Evolutionary conservation across 2,113 vertebrate genomes (phyloP).

Genomic region (Muntiacus muntjak): DNA sequence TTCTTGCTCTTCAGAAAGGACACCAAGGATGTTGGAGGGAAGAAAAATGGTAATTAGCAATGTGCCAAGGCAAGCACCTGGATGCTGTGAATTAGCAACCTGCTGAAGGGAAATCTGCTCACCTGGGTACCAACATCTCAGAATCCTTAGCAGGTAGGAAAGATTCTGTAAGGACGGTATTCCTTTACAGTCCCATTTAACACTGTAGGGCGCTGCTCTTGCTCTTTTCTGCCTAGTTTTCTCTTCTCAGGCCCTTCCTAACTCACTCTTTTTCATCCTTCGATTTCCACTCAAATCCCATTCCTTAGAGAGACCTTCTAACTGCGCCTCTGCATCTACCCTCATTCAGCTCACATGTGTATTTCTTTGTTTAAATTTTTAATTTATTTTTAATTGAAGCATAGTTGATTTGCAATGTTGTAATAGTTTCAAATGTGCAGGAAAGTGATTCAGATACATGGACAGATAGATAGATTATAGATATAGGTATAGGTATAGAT

Average conservation of each 20-base stretch:
- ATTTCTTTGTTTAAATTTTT: neutral
- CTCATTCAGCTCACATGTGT: neutral
- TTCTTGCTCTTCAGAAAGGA: neutral
- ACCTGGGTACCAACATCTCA: neutral
- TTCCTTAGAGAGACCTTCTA: neutral
- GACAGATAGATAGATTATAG: neutral
- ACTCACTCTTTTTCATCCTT: neutral
- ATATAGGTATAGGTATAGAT: neutral
- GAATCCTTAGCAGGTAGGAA: neutral
- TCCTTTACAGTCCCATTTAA: neutral
- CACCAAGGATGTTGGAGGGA: neutral
- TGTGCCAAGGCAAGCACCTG: neutral
- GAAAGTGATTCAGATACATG: neutral
- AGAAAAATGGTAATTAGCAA: neutral
- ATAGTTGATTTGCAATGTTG: neutral
- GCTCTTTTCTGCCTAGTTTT: neutral
- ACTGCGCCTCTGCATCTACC: accelerated
- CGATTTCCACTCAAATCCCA: neutral
- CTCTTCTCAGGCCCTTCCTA: neutral
- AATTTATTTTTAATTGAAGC: neutral
- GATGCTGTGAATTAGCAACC: neutral
- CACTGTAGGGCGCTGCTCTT: neutral
- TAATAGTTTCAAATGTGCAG: neutral
- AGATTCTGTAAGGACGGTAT: neutral
- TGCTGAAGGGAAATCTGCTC: neutral